Conservation (phyloP, 2,797 vertebrate genomes). For the Danio jaintianensis region DNA sequence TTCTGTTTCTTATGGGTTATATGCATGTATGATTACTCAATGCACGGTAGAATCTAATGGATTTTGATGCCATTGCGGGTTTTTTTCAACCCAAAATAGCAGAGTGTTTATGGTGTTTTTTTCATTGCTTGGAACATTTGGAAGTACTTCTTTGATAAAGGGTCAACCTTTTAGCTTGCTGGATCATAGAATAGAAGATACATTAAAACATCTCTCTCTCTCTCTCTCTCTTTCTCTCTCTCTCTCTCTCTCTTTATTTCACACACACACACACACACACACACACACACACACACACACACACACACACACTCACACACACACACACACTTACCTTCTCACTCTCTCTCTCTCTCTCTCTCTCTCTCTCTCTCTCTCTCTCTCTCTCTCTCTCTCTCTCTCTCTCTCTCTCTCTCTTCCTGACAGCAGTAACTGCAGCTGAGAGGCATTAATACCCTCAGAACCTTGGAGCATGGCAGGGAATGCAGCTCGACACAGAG, state of each 20-base stretch:
- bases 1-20: constrained; percentile 11
- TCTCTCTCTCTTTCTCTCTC: constrained; percentile 11
- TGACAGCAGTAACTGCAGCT: constrained; percentile 44
- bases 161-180: neutral
- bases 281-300: no score
- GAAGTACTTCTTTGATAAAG: constrained; percentile 12
- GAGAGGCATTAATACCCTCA: constrained; percentile 57
- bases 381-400: constrained; percentile 18
- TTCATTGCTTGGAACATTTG: neutral
- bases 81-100: neutral
- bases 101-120: neutral
- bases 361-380: neutral
- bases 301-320: no score
- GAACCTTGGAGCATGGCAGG: constrained; percentile 51
- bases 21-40: neutral
- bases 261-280: neutral
- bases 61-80: constrained; percentile 13
- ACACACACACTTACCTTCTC: neutral
- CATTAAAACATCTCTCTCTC: constrained; percentile 7
- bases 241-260: constrained; percentile 27
- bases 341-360: neutral
- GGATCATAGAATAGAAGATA: constrained; percentile 6
- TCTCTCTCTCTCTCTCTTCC: constrained; percentile 30
- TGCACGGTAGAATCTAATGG: neutral
- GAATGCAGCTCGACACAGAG: constrained; percentile 52